Evolutionary conservation across 2,113 vertebrate genomes (phyloP).

Genomic region (Sinocyclocheilus anophthalmus): DNA sequence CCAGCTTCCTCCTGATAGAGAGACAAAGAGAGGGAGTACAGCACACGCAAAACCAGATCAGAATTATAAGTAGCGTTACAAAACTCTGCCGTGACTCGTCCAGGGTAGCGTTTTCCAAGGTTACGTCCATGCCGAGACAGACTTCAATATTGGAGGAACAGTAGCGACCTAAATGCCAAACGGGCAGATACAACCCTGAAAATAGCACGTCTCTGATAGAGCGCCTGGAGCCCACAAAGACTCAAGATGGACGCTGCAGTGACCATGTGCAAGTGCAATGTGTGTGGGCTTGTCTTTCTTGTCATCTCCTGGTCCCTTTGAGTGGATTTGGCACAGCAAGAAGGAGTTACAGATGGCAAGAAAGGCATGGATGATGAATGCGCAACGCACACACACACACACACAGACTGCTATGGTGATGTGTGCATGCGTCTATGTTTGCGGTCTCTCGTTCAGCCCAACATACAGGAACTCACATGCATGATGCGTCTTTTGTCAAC

Average conservation of each 20-base stretch:
- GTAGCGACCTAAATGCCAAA: conserved; percentile 2
- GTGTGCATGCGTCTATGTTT: conserved; percentile 19
- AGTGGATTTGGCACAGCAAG: conserved; percentile 16
- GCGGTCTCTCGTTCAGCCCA: conserved; percentile 39
- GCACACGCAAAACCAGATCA: not conserved
- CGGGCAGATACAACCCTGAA: conserved; percentile 5
- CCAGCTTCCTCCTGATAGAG: conserved; percentile 17
- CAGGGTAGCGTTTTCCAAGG: conserved; percentile 22
- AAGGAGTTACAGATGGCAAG: conserved; percentile 49
- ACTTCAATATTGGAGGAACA: conserved; percentile 46
- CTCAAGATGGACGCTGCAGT: conserved; percentile 25
- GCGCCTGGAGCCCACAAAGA: not conserved
- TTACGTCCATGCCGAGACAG: conserved; percentile 8
- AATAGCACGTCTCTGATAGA: not conserved
- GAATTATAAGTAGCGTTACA: conserved; percentile 8
- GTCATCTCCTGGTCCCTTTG: conserved; percentile 33
- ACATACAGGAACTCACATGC: not conserved
- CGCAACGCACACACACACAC: conserved; percentile 2
- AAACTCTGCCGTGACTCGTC: not conserved
- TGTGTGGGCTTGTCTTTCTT: conserved; percentile 42
- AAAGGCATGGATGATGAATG: conserved; percentile 31
- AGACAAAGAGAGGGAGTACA: conserved; percentile 15
- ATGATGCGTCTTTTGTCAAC: conserved; percentile 20
- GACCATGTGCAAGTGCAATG: conserved; percentile 36
- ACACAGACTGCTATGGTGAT: conserved; percentile 33